A percentile compares a stretch with the other conserved stretches of the same genome.
Conservation (phyloP, 2,113 vertebrate species). For the Entomyzon cyanotis region DNA sequence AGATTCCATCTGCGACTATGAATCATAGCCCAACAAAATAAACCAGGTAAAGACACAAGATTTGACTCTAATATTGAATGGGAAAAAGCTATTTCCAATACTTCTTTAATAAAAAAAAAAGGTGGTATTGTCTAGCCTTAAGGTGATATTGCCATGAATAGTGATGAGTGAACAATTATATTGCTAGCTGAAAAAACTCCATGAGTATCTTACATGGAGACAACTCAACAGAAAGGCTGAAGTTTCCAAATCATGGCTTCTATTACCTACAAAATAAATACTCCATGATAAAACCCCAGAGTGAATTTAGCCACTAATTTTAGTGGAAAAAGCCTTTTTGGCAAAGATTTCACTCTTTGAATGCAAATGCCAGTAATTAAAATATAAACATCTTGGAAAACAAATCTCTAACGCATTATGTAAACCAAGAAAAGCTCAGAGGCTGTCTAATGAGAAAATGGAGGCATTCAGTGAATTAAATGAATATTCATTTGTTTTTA, state of each 20-base stretch:
- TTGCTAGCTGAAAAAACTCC: not conserved
- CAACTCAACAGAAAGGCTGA: not conserved
- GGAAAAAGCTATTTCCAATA: not conserved
- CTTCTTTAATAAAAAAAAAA: not conserved
- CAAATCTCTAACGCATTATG: not conserved
- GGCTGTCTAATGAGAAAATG: not conserved
- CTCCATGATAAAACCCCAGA: not conserved
- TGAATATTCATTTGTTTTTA: not conserved
- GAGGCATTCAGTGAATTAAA: not conserved
- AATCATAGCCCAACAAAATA: not conserved
- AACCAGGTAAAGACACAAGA: not conserved
- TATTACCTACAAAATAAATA: not conserved
- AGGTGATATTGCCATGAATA: not conserved
- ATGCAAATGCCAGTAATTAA: not conserved
- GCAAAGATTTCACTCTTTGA: not conserved
- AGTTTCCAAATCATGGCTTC: not conserved
- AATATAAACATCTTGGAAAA: not conserved
- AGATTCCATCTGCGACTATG: not conserved
- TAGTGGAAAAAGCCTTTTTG: not conserved
- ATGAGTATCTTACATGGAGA: not conserved
- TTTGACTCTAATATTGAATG: not conserved
- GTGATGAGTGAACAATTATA: not conserved
- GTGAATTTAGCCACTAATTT: not conserved
- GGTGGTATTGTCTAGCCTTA: not conserved
- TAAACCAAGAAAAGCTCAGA: not conserved